Evolutionary conservation across 2,797 vertebrate species (phyloP).

Genomic region (Cyclura pinguis): DNA sequence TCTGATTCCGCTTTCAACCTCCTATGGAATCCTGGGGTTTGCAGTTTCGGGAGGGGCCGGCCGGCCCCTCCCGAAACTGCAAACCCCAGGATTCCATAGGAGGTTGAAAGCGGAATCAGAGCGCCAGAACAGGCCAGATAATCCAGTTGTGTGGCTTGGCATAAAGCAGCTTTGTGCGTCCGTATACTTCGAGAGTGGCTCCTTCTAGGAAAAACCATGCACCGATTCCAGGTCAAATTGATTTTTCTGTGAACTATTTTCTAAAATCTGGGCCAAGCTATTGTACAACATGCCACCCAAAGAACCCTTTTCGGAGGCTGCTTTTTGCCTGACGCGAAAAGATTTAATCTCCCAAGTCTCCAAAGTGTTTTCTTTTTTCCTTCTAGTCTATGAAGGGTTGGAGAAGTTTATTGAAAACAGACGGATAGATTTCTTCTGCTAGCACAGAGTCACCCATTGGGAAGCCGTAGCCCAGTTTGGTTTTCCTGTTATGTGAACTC

Average conservation of each 20-base stretch:
- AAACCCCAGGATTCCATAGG: too few relatives aligned
- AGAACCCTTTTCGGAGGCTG: neutral
- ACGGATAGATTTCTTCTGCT: neutral
- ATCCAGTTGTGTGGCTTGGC: neutral
- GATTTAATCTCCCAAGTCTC: neutral
- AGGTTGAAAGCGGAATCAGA: too few relatives aligned
- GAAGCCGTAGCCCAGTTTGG: neutral
- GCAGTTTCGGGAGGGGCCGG: too few relatives aligned
- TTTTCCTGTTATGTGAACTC: neutral
- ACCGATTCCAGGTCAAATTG: neutral
- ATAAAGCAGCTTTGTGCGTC: too few relatives aligned
- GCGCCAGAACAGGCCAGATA: too few relatives aligned
- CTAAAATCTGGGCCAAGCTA: neutral
- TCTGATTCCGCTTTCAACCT: too few relatives aligned
- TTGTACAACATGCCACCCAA: neutral
- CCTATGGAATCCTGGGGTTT: too few relatives aligned
- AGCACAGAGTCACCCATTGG: neutral
- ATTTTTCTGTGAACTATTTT: neutral
- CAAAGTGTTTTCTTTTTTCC: neutral
- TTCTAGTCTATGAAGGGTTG: too few relatives aligned
- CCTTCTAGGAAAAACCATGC: neutral
- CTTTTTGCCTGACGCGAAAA: neutral
- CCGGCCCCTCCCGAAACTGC: too few relatives aligned
- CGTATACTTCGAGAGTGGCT: too few relatives aligned
- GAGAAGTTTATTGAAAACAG: neutral